Evolutionary conservation across 2,113 vertebrate species (phyloP).

Genomic region (Galemys pyrenaicus): DNA sequence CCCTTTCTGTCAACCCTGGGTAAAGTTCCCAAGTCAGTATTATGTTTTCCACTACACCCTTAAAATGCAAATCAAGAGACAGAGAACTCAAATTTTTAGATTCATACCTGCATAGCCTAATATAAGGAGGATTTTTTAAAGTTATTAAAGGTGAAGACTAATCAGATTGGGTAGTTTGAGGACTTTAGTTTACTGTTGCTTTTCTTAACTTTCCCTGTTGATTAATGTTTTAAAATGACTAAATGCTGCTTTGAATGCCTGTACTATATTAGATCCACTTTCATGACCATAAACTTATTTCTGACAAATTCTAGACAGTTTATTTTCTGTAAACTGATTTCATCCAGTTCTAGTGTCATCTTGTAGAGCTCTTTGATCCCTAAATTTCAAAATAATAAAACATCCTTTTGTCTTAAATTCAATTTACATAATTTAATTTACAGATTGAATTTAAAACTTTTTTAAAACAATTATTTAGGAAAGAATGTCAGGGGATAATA

Average conservation of each 20-base stretch:
- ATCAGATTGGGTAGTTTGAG: neutral
- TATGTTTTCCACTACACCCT: neutral
- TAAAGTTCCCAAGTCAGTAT: neutral
- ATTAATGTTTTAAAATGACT: neutral
- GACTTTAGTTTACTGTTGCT: neutral
- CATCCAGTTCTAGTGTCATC: constrained; percentile 9
- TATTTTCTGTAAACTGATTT: constrained; percentile 44
- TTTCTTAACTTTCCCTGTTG: neutral
- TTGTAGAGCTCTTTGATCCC: constrained; percentile 32
- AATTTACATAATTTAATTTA: constrained; percentile 59
- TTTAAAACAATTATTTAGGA: neutral
- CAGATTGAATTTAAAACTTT: constrained; percentile 31
- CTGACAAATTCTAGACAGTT: constrained; percentile 60
- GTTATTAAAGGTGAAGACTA: neutral
- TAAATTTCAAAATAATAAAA: constrained; percentile 58
- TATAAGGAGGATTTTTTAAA: neutral
- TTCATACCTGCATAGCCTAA: neutral
- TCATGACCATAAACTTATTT: constrained; percentile 48
- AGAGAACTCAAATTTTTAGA: neutral
- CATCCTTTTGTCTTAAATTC: constrained; percentile 58
- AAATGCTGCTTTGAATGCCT: constrained; percentile 56
- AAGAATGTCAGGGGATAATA: neutral
- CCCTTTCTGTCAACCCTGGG: neutral
- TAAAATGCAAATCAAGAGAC: neutral
- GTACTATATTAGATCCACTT: constrained; percentile 35